A percentile compares a stretch with the other conserved stretches of the same genome.
phyloP scores from a whole-genome alignment of 2,888 invertebrate species.

The Leucoptera coffeella region DNA sequence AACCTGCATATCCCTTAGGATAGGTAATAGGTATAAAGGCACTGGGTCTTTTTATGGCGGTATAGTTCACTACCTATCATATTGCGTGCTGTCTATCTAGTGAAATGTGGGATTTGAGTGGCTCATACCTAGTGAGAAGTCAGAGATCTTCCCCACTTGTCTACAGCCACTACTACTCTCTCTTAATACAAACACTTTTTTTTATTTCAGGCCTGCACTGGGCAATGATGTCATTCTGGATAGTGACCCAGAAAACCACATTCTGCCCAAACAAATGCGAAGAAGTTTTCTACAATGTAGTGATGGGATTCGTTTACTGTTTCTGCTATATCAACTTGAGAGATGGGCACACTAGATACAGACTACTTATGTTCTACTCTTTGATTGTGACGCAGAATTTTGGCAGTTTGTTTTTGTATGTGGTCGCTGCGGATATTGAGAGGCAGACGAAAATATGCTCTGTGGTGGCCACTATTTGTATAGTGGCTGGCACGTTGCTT shows the following conservation, averaged over 20 bases:
- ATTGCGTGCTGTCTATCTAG: too few relatives aligned
- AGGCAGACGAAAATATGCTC: slow-evolving; percentile 28
- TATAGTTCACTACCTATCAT: too few relatives aligned
- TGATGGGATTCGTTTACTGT: slow-evolving; percentile 58
- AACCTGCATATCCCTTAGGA: too few relatives aligned
- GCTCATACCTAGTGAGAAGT: too few relatives aligned
- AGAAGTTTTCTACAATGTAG: slow-evolving; percentile 56
- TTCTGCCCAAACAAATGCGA: slow-evolving; percentile 58
- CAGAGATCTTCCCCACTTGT: too few relatives aligned
- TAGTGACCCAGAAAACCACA: slow-evolving; percentile 56
- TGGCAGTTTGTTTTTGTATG: slow-evolving; percentile 43
- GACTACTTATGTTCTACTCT: slow-evolving; percentile 49
- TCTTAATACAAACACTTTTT: slow-evolving; percentile 1
- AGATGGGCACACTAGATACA: slow-evolving; percentile 49
- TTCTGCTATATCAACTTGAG: slow-evolving; percentile 56
- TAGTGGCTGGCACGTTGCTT: slow-evolving; percentile 45
- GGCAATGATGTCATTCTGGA: slow-evolving; percentile 61
- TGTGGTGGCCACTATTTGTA: slow-evolving; percentile 31
- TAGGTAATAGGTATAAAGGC: too few relatives aligned
- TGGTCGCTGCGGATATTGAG: slow-evolving; percentile 28
- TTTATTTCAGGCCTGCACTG: slow-evolving; percentile 54
- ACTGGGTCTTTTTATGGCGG: too few relatives aligned
- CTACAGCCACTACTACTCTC: too few relatives aligned
- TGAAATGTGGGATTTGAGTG: too few relatives aligned
- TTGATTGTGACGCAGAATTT: slow-evolving; percentile 52